These are phyloP conservation scores for Rhineura floridana DNA, from an alignment of 2,113 vertebrate genomes.

Conservation along the genomic window DNA sequence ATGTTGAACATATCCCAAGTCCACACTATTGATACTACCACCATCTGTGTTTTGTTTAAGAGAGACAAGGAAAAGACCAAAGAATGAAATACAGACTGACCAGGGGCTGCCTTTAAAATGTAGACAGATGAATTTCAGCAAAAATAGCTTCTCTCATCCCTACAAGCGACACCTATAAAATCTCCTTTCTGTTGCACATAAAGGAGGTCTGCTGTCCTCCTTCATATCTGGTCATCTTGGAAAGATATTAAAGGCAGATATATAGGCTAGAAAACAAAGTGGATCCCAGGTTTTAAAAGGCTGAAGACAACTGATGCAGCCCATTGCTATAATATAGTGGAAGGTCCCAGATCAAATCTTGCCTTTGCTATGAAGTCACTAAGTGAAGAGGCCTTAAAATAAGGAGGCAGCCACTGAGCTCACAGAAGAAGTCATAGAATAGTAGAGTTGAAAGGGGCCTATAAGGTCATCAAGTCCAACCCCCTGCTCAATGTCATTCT, in stretches of 20 bases:
- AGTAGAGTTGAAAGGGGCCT: too few relatives aligned
- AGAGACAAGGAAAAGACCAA: background rate
- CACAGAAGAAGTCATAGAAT: too few relatives aligned
- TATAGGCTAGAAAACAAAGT: too few relatives aligned
- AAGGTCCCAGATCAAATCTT: background rate
- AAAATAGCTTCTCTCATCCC: background rate
- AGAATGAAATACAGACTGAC: background rate
- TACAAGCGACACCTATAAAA: background rate
- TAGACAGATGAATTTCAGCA: background rate
- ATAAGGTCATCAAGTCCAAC: too few relatives aligned
- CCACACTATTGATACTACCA: background rate
- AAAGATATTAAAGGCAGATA: background rate
- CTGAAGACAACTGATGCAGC: background rate
- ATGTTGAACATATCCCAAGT: background rate
- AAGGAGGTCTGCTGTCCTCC: background rate
- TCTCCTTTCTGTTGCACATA: background rate
- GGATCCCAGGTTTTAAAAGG: too few relatives aligned
- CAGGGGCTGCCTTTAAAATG: background rate
- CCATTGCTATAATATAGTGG: background rate
- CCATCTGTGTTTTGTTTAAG: background rate
- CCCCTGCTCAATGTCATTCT: too few relatives aligned
- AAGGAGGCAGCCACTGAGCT: too few relatives aligned
- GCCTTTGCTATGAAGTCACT: background rate
- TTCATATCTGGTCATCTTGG: background rate
- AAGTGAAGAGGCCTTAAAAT: background rate